phyloP scores from a whole-genome alignment of 1,140 invertebrate genomes.

The Marisa cornuarietis region DNA sequence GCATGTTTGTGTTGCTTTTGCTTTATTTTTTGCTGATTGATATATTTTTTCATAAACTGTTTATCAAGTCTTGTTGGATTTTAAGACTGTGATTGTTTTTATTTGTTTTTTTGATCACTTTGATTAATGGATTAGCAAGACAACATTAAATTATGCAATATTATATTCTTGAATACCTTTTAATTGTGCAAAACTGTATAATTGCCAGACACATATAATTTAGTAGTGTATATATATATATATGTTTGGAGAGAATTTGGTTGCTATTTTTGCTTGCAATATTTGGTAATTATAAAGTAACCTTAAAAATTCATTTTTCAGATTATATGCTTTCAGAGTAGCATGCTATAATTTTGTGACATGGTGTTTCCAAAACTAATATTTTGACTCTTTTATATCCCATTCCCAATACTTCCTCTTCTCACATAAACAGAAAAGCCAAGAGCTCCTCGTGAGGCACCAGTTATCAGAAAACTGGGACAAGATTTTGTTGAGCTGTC shows the following conservation, averaged over 20 bases:
- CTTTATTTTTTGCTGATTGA: not conserved
- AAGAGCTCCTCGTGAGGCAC: constrained; percentile 46
- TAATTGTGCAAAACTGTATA: not conserved
- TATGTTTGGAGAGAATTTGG: not conserved
- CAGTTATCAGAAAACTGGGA: constrained; percentile 83
- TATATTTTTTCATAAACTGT: not conserved
- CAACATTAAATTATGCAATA: not conserved
- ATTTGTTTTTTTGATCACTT: not conserved
- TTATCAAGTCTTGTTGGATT: not conserved
- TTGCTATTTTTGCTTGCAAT: not conserved
- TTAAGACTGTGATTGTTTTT: constrained; percentile 3
- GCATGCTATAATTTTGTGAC: not conserved
- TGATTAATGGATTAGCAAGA: not conserved
- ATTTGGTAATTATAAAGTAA: not conserved
- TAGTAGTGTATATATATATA: not conserved
- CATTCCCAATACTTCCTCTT: not conserved
- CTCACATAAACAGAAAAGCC: constrained; percentile 47
- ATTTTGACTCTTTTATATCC: not conserved
- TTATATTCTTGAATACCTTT: not conserved
- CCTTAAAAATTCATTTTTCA: not conserved
- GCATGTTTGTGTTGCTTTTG: not conserved
- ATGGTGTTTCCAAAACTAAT: constrained; percentile 7
- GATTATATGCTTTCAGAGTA: no score
- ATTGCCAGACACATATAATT: not conserved
- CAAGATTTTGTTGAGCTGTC: constrained; percentile 93